Evolutionary conservation across 2,888 invertebrate genomes (phyloP), one percentile per base, ranked within the genome.

Genomic region (Chrysolina haemoptera): DNA sequence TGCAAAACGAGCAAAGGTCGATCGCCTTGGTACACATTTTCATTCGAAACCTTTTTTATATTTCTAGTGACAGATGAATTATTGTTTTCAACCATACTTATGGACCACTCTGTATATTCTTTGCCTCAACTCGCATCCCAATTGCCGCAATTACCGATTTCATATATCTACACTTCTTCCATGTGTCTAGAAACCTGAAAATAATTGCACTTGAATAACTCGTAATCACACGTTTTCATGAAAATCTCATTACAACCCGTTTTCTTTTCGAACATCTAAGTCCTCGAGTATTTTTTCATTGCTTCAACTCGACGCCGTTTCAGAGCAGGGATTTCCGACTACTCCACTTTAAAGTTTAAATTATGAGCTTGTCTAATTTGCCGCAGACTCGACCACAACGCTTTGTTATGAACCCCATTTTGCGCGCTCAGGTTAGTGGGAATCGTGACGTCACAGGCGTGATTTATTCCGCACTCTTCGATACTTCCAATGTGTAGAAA

Each of bases 291-390:
- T 35, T 10, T 53, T 16, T 53, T 20, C 12, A 53, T 20, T 53
- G n/a, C 48, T 16, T 48, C 16, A n/a, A 16, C 16, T 16, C 16
- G 48, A 20, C 11, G 53, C 53, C 20, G 53, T 53, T 53, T 53
- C 53, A 5, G 3, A 20, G 20, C 53, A 53, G 20, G 8, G 50
- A 20, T 53, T 53, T 53, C 20, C 53, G 20, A 18, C 18, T 20
- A 20, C 53, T 11, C 53, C 12, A 20, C 53, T 22, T 20, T 22
- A 53, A 18, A 53, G 20, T 53, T 53, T 53, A 53, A 53, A 20
- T 53, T 53, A 53, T 53, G 53, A 53, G 53, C 12, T 53, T 20
- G 53, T 53, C 53, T 53, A 53, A 53, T 53, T 53, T 53, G 20
- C 53, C 53, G 53, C 53, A 53, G 20, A 53, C 53, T 53, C 53